Conservation (phyloP, 2,797 vertebrate genomes). For the Vireo griseus region DNA sequence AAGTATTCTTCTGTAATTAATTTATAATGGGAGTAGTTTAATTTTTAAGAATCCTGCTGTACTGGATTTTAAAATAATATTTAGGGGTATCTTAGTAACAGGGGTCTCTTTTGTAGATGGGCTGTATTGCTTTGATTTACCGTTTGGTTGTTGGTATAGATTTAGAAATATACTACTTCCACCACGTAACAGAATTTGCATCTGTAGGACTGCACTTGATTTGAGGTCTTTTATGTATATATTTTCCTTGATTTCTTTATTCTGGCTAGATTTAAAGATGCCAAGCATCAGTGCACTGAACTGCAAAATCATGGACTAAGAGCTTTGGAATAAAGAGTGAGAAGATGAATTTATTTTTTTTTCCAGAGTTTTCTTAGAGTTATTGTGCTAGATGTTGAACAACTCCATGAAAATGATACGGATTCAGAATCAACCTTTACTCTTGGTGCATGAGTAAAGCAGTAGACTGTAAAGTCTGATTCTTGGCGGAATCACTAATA, state of each 20-base stretch:
- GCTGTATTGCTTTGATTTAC: neutral
- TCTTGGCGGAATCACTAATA: neutral
- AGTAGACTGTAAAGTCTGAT: slow-evolving; percentile 24
- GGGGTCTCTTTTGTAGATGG: neutral
- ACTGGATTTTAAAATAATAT: neutral
- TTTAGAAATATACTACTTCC: neutral
- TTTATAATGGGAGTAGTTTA: neutral
- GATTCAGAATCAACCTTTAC: neutral
- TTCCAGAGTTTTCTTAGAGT: neutral
- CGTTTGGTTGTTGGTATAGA: neutral
- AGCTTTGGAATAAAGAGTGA: neutral
- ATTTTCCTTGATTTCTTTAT: slow-evolving; percentile 4
- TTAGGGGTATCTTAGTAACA: neutral
- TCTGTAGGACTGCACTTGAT: neutral
- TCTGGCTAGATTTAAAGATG: neutral
- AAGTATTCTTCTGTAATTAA: neutral
- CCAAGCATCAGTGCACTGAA: neutral
- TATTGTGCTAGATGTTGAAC: neutral
- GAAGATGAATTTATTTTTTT: neutral
- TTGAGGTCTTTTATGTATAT: neutral
- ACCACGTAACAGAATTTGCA: neutral
- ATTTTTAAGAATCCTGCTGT: neutral
- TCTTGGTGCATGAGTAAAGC: neutral
- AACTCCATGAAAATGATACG: rapidly evolving
- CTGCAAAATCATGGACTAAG: neutral